Evolutionary conservation across 2,797 vertebrate species (phyloP).

Genomic region (Aselliscus stoliczkanus): DNA sequence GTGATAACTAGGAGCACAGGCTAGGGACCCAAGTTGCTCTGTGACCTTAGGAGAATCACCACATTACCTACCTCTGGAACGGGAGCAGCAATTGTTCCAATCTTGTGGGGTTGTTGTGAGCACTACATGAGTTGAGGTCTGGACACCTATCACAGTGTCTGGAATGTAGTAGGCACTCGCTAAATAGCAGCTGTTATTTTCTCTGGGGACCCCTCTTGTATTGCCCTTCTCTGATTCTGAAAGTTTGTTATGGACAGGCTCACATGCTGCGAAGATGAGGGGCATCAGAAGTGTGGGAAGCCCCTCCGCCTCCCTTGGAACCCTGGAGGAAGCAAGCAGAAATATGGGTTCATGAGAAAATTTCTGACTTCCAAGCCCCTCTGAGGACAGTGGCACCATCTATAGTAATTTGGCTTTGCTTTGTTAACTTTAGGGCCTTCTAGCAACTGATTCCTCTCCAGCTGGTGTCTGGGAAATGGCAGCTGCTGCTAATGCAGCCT

Average conservation of each 20-base stretch:
- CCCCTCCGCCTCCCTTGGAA: not conserved
- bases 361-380: not conserved
- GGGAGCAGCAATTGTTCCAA: not conserved
- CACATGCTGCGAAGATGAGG: not conserved
- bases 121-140: not conserved
- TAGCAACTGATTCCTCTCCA: not conserved
- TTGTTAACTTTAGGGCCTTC: conserved; percentile 8
- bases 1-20: not conserved
- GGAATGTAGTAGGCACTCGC: not conserved
- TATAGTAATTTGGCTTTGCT: not conserved
- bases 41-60: not conserved
- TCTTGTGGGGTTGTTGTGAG: not conserved
- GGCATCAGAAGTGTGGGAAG: not conserved
- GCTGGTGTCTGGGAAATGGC: not conserved
- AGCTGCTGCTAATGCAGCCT: not conserved
- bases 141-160: not conserved
- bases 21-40: not conserved
- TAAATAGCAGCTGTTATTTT: not conserved
- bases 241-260: too few relatives aligned
- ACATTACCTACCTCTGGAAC: not conserved
- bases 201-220: not conserved
- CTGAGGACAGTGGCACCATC: not conserved
- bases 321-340: not conserved
- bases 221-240: not conserved
- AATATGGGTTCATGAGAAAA: not conserved